Percentiles rank a stretch among this genome's conserved stretches.
Evolutionary conservation across 1,140 invertebrate genomes (phyloP).

Genomic region (Coelopa frigida): DNA sequence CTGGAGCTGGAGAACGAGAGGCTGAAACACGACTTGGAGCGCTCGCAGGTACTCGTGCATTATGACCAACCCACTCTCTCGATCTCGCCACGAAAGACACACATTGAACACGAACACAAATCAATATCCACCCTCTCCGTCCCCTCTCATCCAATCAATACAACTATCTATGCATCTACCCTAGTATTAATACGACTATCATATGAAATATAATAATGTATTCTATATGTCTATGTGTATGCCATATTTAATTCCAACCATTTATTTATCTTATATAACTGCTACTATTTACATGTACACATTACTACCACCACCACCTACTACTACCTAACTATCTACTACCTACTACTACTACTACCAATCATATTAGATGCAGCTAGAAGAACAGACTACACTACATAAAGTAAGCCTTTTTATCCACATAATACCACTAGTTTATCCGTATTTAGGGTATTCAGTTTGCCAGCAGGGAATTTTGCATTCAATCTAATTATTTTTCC

Average conservation of each 20-base stretch:
- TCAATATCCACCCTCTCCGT: too few relatives aligned
- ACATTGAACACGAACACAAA: not conserved
- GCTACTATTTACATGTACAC: constrained; percentile 7
- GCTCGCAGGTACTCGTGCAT: constrained; percentile 52
- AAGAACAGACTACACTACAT: constrained; percentile 45
- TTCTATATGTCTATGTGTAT: constrained; percentile 6
- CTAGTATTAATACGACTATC: too few relatives aligned
- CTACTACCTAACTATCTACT: constrained; percentile 10
- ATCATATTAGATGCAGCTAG: constrained; percentile 40
- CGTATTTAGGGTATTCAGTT: constrained; percentile 1
- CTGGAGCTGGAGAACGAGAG: constrained; percentile 86
- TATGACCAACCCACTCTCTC: constrained; percentile 25
- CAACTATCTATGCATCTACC: constrained; percentile 3
- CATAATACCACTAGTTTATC: not conserved
- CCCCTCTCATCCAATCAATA: not conserved
- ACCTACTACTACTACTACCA: constrained; percentile 9
- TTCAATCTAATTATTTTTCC: too few relatives aligned
- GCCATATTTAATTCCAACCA: constrained; percentile 7
- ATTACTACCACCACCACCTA: constrained; percentile 10
- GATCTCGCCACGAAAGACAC: not conserved
- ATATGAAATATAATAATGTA: not conserved
- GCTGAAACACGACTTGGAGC: constrained; percentile 74
- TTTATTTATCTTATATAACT: constrained; percentile 8
- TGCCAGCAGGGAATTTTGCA: constrained; percentile 12
- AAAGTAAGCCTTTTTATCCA: constrained; percentile 33